Percentiles rank a stretch among this genome's conserved stretches.
These are phyloP conservation scores for Phalera bucephala DNA, from an alignment of 2,888 invertebrate genomes.

Conservation along the genomic window DNA sequence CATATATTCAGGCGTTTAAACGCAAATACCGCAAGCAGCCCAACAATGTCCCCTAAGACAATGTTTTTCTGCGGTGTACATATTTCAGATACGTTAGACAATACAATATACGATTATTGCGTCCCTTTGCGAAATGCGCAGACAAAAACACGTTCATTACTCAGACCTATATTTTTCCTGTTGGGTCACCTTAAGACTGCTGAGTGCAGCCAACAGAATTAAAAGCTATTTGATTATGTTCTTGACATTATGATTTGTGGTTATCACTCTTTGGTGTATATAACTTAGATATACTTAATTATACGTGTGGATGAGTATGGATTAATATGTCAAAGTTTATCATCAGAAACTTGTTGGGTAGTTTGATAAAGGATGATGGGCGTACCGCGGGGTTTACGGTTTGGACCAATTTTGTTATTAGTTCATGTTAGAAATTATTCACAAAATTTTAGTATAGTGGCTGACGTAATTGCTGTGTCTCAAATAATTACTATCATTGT, in stretches of 20 bases:
- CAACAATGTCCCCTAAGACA: too few relatives aligned
- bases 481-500: too few relatives aligned
- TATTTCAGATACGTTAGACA: slow-evolving; percentile 24
- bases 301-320: too few relatives aligned
- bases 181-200: slow-evolving; percentile 22
- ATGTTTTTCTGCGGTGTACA: slow-evolving; percentile 17
- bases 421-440: neutral
- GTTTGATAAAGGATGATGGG: neutral
- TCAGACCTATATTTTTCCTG: slow-evolving; percentile 35
- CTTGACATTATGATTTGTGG: too few relatives aligned
- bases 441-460: too few relatives aligned
- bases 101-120: slow-evolving; percentile 30
- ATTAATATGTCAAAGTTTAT: too few relatives aligned
- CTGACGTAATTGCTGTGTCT: too few relatives aligned
- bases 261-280: too few relatives aligned
- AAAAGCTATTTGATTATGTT: slow-evolving; percentile 20
- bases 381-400: neutral
- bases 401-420: neutral
- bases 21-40: too few relatives aligned
- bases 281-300: too few relatives aligned
- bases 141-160: slow-evolving; percentile 48
- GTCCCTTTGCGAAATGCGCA: slow-evolving; percentile 17
- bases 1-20: too few relatives aligned
- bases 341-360: too few relatives aligned
- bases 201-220: slow-evolving; percentile 20